These are phyloP conservation scores for Tetanocera ferruginea DNA, from an alignment of 2,888 invertebrate species.

Conservation along the genomic window DNA sequence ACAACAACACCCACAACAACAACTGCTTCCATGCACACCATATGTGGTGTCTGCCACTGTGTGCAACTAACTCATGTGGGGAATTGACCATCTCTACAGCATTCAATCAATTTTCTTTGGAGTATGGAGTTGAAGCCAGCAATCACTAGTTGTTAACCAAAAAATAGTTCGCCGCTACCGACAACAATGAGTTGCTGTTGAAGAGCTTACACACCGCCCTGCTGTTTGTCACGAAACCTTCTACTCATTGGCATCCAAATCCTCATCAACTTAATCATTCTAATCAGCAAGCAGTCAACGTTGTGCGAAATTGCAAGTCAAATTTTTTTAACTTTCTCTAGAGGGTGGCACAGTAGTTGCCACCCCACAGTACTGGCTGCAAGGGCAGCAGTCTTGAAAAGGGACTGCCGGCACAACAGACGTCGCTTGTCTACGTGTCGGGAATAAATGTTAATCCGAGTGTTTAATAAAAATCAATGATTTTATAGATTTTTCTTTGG, in stretches of 20 bases:
- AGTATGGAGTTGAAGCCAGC: not conserved
- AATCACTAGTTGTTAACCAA: not conserved
- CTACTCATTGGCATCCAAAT: not conserved
- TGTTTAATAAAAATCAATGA: constrained; percentile 30
- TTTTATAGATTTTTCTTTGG: not conserved
- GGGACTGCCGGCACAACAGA: not conserved
- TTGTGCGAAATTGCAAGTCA: constrained; percentile 43
- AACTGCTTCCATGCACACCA: constrained; percentile 5
- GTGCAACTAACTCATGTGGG: not conserved
- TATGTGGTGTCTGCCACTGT: not conserved
- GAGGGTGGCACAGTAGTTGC: not conserved
- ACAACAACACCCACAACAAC: constrained; percentile 9
- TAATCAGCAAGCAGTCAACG: constrained; percentile 41
- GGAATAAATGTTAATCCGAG: constrained; percentile 17
- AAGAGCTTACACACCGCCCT: not conserved
- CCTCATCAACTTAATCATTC: constrained; percentile 32
- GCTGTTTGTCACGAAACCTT: not conserved
- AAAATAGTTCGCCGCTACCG: not conserved
- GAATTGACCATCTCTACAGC: constrained; percentile 12
- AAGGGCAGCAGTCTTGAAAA: not conserved
- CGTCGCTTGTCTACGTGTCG: constrained; percentile 7
- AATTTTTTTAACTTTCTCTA: constrained; percentile 26
- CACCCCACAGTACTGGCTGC: not conserved
- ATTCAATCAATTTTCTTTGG: not conserved
- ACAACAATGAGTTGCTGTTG: not conserved